Evolutionary conservation across 2,113 vertebrate genomes (phyloP).

Genomic region (Girardinichthys multiradiatus): DNA sequence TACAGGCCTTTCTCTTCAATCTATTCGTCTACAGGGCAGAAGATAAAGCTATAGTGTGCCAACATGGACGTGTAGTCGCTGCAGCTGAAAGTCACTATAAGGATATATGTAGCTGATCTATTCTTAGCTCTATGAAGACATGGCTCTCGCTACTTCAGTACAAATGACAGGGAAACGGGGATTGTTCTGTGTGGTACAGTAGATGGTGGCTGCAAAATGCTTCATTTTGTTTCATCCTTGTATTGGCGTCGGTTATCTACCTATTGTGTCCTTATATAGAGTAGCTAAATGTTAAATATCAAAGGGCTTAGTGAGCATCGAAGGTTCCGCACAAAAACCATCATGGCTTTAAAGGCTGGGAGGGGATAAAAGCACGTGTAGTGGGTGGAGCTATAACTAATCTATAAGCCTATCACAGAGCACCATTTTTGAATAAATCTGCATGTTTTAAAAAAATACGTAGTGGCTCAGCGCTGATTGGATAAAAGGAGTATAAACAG

Average conservation of each 20-base stretch:
- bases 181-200: background rate
- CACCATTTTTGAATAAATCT: constrained; percentile 55
- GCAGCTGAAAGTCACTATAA: constrained; percentile 54
- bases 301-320: background rate
- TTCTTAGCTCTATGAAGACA: constrained; percentile 70
- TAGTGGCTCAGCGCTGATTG: constrained; percentile 40
- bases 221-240: too few relatives aligned
- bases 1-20: constrained; percentile 24
- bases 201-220: too few relatives aligned
- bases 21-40: constrained; percentile 14
- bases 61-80: constrained; percentile 58
- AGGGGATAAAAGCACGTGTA: constrained; percentile 81
- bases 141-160: constrained; percentile 35
- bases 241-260: background rate
- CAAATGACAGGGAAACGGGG: constrained; percentile 26
- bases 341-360: constrained; percentile 37
- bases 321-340: constrained; percentile 11
- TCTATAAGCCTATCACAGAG: constrained; percentile 51
- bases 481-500: background rate
- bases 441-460: constrained; percentile 34
- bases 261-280: background rate
- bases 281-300: constrained; percentile 11
- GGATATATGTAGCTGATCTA: constrained; percentile 63
- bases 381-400: constrained; percentile 66
- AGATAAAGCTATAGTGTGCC: constrained; percentile 51